Conservation (phyloP, 1,140 invertebrate genomes). For the Drosophila fuyamai region DNA sequence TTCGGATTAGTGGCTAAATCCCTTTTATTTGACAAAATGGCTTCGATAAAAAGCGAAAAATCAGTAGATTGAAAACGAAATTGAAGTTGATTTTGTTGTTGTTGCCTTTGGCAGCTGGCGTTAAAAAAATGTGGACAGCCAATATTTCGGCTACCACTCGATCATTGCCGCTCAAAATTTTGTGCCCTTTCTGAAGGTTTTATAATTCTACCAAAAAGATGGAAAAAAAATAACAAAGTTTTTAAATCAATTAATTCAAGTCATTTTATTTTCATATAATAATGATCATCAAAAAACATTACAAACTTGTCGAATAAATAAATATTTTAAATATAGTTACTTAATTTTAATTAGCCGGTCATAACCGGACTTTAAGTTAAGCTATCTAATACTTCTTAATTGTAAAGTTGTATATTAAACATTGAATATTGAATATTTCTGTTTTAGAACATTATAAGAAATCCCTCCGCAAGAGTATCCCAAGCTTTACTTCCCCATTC, state of each 20-base stretch:
- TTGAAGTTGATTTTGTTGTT: slow-evolving; percentile 77
- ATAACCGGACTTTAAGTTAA: too few species aligned
- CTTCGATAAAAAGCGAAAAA: slow-evolving; percentile 66
- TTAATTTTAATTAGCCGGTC: too few species aligned
- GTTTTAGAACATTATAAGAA: too few species aligned
- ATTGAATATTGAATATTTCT: too few species aligned
- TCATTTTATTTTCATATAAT: too few species aligned
- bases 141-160: slow-evolving; percentile 24
- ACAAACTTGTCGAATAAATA: too few species aligned
- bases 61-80: slow-evolving; percentile 50
- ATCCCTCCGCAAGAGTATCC: slow-evolving; percentile 1
- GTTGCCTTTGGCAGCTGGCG: slow-evolving; percentile 64
- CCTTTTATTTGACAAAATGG: slow-evolving; percentile 79
- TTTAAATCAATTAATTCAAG: too few species aligned
- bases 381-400: too few species aligned
- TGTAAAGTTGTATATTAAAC: too few species aligned
- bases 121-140: slow-evolving; percentile 27
- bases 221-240: background rate
- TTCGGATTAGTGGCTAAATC: slow-evolving; percentile 70
- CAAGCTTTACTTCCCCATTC: background rate
- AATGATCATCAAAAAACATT: too few species aligned
- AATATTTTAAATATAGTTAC: too few species aligned
- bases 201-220: background rate
- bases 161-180: slow-evolving; percentile 32
- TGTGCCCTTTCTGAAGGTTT: slow-evolving; percentile 8